Conservation (phyloP, 2,888 invertebrate species). For the Linyphia triangularis region DNA sequence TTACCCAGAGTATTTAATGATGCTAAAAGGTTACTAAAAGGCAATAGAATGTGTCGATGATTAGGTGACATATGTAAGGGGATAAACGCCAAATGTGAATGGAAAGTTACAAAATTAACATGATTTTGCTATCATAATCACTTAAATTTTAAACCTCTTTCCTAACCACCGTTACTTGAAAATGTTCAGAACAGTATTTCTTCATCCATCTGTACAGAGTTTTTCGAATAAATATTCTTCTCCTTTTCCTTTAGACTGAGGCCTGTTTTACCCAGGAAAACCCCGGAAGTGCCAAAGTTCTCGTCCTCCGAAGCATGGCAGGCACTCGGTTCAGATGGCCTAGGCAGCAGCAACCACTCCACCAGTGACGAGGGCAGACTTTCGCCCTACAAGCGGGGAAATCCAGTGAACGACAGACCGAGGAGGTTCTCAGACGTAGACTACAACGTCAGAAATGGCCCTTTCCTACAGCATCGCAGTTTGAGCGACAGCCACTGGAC, state of each 20-base stretch:
- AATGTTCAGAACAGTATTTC: too few relatives aligned
- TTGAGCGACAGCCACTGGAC: conserved; percentile 69
- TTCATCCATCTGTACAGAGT: too few relatives aligned
- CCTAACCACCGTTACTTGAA: too few relatives aligned
- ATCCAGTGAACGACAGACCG: background rate
- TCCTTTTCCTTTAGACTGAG: conserved; percentile 35
- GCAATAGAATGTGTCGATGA: too few relatives aligned
- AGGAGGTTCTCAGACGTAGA: conserved; percentile 15
- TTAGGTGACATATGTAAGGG: too few relatives aligned
- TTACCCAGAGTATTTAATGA: too few relatives aligned
- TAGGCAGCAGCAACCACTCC: conserved; percentile 54
- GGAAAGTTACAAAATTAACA: too few relatives aligned
- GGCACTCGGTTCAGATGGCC: conserved; percentile 57
- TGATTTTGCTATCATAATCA: too few relatives aligned
- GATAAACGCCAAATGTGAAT: too few relatives aligned
- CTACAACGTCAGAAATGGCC: background rate
- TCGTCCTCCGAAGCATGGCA: conserved; percentile 69
- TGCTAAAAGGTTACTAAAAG: too few relatives aligned
- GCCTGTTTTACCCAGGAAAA: conserved; percentile 59
- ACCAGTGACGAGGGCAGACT: conserved; percentile 57
- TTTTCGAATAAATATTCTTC: too few relatives aligned
- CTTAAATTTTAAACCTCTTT: too few relatives aligned
- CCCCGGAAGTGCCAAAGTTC: conserved; percentile 62
- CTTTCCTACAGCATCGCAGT: conserved; percentile 17
- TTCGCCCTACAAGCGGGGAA: background rate